Evolutionary conservation across 2,888 invertebrate genomes (phyloP), one percentile per base, ranked within the genome.

Genomic region (Penaeus monodon): DNA sequence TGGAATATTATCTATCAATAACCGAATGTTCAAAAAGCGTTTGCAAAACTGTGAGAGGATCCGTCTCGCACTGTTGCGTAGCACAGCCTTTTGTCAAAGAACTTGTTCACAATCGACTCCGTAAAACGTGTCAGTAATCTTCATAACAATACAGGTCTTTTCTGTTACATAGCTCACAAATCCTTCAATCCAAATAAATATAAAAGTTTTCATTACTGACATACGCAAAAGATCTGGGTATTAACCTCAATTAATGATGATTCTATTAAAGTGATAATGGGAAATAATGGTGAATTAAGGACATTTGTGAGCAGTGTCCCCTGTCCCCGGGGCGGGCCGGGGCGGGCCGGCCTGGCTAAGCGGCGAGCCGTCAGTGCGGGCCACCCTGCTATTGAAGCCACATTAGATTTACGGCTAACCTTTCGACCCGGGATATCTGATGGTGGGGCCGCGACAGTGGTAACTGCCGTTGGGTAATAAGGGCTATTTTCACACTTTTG

Each of bases 401-500:
- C 86, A 81, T 74, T 81, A 86, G 86, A 86, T 86, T 86, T 86
- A 86, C 86, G 86, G 77, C 86, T 86, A 86, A 86, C 86, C 86
- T 86, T 86, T 86, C 86, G 78, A 86, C 86, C 86, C 86, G 68
- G 86, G 81, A 86, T 86, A 86, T 86, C 86, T 86, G 81, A 81
- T 76, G 49, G 76, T 57, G 63, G 86, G 74, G 77, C 27, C 81
- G n/a, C 79, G 85, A 85, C 81, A 80, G 74, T 78, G 85, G 65
- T 85, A 85, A 85, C 64, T 80, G 85, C 78, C 74, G 49, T 44
- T 27, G 38, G 85, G 84, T 57, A 70, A 77, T 85, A 85, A 79
- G 73, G 85, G 49, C 64, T 29, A 79, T 80, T 85, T 80, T 73
- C 73, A 85, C 70, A 63, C 73, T 80, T 44, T 38, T 66, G 74